Evolutionary conservation across 2,797 vertebrate species (phyloP), one percentile per base, ranked within the genome.

Genomic region (Takifugu ocellatus): DNA sequence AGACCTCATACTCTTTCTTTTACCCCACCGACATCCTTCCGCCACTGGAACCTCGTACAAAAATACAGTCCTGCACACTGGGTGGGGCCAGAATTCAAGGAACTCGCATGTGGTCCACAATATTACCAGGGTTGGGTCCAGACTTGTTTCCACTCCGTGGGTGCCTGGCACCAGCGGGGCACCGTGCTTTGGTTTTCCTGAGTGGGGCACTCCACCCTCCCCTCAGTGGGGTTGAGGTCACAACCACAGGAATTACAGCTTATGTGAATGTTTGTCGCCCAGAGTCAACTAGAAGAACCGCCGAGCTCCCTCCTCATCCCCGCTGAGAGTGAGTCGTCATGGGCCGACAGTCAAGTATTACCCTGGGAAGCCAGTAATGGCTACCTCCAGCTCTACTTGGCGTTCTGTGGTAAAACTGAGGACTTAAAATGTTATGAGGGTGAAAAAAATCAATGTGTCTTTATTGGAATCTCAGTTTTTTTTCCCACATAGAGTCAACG

Each of bases 161-260:
- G 61, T 78, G 70, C 75, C 69, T 82, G 67, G 85, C 68, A 82
- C 74, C 70, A 47, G 59, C 75, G 65, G 54, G 74, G 70, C 43
- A 70, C 53, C 56, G 64, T 70, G 65, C 64, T 77, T 78, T 68
- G 68, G 55, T 74, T 79, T 68, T 16, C 5, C 44, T 66, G 70
- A 65, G 72, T 84, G 81, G 70, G 73, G 77, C 67, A 71, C 88
- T 82, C 87, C 89, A 87, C 88, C 89, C 89, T 83, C 58, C 65
- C 67, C 79, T 78, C 84, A 76, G 31, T 73, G 79, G 70, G 82
- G 71, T 58, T 58, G 67, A 74, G 58, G 66, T 79, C 68, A 64
- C 50, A 25, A 45, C 80, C 86, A n/a, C 79, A 76, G 81, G 79
- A 85, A 85, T 86, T 78, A 75, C 79, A 84, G 61, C 61, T 79